Percentiles rank a stretch among this genome's conserved stretches.
Evolutionary conservation across 2,797 vertebrate species (phyloP).

Genomic region (Peromyscus aztecus): DNA sequence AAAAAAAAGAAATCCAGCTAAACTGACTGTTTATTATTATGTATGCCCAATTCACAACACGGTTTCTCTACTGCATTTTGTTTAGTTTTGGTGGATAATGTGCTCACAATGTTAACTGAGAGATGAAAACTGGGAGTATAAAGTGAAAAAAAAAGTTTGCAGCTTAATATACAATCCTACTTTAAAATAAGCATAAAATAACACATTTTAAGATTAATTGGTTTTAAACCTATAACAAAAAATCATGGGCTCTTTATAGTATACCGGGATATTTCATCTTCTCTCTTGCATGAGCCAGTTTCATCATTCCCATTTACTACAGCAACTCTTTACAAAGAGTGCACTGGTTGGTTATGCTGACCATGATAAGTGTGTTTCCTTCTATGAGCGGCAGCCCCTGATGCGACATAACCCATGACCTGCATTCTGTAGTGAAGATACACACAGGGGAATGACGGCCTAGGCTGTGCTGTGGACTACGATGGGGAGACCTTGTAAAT

Average conservation of each 20-base stretch:
- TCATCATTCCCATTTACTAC: slow-evolving; percentile 26
- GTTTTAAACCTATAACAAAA: slow-evolving; percentile 52
- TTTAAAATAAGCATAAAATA: slow-evolving; percentile 37
- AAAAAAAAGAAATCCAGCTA: slow-evolving; percentile 46
- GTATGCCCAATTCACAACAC: background rate
- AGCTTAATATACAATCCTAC: background rate
- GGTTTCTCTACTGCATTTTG: slow-evolving; percentile 30
- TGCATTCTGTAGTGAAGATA: background rate
- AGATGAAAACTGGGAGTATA: slow-evolving; percentile 2
- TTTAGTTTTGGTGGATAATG: slow-evolving; percentile 15
- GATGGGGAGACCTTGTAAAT: background rate
- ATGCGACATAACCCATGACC: background rate
- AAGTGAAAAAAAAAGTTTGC: background rate
- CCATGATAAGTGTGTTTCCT: background rate
- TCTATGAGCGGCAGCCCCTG: background rate
- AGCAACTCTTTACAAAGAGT: background rate
- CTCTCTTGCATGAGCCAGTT: background rate
- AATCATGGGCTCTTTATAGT: background rate
- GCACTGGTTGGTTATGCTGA: background rate
- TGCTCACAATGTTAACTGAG: background rate
- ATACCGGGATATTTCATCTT: background rate
- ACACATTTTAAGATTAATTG: background rate
- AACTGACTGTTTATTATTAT: slow-evolving; percentile 41
- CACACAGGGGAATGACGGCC: background rate
- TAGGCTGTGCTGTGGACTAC: background rate